Percentiles rank a stretch among this genome's conserved stretches.
phyloP scores from a whole-genome alignment of 2,797 vertebrate genomes.

The Sebastes flavidus region DNA sequence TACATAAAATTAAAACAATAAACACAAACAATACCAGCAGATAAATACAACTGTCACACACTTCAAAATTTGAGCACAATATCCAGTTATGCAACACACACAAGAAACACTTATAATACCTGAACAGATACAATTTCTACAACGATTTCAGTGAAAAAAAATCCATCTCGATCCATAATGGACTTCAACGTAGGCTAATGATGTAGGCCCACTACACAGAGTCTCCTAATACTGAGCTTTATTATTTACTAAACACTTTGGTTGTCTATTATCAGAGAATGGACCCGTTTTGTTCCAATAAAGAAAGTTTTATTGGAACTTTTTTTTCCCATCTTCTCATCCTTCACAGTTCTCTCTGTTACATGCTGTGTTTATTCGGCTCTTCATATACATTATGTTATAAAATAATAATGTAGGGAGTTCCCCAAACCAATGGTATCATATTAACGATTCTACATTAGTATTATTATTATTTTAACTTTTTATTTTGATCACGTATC shows the following conservation, averaged over 20 bases:
- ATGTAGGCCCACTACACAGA: fast-evolving
- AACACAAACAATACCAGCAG: neutral
- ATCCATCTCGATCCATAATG: neutral
- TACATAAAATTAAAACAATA: neutral
- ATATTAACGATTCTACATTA: neutral
- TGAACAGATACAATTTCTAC: fast-evolving
- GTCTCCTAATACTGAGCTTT: neutral
- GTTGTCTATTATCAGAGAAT: neutral
- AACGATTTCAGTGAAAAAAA: neutral
- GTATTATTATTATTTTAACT: neutral
- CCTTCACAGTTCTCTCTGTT: neutral
- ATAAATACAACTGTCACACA: neutral
- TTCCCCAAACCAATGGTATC: neutral
- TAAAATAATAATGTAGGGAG: neutral
- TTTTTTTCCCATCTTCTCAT: neutral
- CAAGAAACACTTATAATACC: fast-evolving
- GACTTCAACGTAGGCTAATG: fast-evolving
- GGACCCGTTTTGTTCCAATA: neutral
- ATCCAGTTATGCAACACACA: neutral
- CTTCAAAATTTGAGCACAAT: neutral
- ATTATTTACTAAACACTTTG: neutral
- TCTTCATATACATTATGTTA: neutral
- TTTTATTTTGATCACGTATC: neutral
- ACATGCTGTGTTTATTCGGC: neutral
- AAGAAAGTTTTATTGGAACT: neutral